Evolutionary conservation across 2,797 vertebrate genomes (phyloP), one percentile per base, ranked within the genome.

Genomic region (Novumbra hubbsi): DNA sequence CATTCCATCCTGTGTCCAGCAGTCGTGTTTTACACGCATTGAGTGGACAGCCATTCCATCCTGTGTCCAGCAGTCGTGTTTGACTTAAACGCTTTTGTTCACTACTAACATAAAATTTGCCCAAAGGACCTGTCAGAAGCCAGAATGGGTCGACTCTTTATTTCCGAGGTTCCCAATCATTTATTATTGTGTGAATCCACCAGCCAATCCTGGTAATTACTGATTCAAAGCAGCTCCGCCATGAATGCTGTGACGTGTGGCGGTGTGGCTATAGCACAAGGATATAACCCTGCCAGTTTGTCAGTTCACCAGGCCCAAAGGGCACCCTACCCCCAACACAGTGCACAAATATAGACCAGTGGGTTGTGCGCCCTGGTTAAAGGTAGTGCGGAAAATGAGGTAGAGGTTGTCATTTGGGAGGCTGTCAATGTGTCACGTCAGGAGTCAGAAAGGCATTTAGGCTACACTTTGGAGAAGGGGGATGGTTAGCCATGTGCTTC

Each of bases 181-280:
- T 87, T 86, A 90, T 91, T 90, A 88, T 86, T 87, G 85, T 81
- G 84, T 85, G 85, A 89, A 91, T 90, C 89, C 89, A 91, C 90
- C 91, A 93, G 75, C 82, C 89, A 88, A 88, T 92, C 87, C 89
- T 73, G 78, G 86, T 91, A 92, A 93, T 94, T 92, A 92, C 89
- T 91, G 88, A 92, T 92, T 90, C 91, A 89, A 92, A 86, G 84
- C 87, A 78, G 80, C 70, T 77, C 76, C 67, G 50, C 34, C 34
- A 7, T 45, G 41, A 45, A 45, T 45, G 41, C 41, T 12, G 14
- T 45, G 41, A 45, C 68, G 19, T 69, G 38, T 74, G 66, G 73
- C 65, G 66, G 74, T 79, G 81, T 80, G 55, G 34, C 34, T 38
- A 60, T 60, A 11, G 19, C n/a, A 60, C 73, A 69, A 77, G 73